These are phyloP conservation scores for Plebejus melissa DNA, from an alignment of 2,888 invertebrate species.

Conservation along the genomic window DNA sequence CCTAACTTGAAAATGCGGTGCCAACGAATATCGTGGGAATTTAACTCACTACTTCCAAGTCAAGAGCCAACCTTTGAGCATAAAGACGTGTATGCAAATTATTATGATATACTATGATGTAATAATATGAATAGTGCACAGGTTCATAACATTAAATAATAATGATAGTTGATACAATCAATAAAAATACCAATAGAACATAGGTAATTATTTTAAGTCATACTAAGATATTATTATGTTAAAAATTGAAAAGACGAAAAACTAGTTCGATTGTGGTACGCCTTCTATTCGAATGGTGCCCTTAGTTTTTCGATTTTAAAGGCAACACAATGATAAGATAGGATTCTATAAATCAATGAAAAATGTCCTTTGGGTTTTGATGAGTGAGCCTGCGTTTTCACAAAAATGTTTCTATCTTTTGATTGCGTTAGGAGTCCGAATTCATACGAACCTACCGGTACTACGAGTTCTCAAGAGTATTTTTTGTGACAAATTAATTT, in stretches of 20 bases:
- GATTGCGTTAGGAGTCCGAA: neutral
- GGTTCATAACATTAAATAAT: no score
- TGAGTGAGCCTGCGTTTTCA: neutral
- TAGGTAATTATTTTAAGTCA: no score
- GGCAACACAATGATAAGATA: neutral
- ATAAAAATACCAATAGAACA: no score
- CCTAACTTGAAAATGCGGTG: no score
- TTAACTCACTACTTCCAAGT: neutral
- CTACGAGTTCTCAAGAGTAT: neutral
- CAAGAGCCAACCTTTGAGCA: neutral
- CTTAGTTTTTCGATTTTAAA: neutral
- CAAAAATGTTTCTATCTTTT: slow-evolving; percentile 13
- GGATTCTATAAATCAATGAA: slow-evolving; percentile 11
- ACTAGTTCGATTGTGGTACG: neutral
- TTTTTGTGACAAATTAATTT: neutral
- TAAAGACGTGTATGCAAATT: no score
- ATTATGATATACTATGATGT: no score
- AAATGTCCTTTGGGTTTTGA: slow-evolving; percentile 6
- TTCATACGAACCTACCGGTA: neutral
- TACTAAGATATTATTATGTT: no score
- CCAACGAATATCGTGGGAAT: neutral
- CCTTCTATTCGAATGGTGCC: neutral
- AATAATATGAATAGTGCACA: no score
- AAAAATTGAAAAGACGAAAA: neutral
- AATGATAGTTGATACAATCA: no score